Conservation (phyloP, 1,140 invertebrate species). For the Nymphalis io region DNA sequence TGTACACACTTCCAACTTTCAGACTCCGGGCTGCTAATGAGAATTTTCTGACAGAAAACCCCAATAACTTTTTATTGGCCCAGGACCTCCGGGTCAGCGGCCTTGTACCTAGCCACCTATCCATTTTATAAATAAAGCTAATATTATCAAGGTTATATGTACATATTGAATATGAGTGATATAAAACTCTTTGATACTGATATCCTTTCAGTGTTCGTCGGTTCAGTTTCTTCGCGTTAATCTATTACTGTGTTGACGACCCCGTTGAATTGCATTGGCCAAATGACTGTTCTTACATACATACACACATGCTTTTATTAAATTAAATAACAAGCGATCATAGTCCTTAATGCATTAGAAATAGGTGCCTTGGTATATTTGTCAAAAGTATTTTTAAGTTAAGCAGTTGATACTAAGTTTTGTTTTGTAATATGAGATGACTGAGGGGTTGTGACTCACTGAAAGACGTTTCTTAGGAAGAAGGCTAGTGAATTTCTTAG, state of each 20-base stretch:
- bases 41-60: too few relatives aligned
- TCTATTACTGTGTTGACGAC: constrained; percentile 57
- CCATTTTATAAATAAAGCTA: too few relatives aligned
- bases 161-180: neutral
- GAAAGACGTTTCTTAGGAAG: constrained; percentile 5
- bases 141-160: neutral
- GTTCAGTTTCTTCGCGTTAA: constrained; percentile 46
- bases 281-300: constrained; percentile 42
- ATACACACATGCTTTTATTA: neutral
- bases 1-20: too few relatives aligned
- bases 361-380: neutral
- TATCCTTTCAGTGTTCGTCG: constrained; percentile 9
- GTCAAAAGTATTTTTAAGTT: neutral
- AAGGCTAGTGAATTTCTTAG: constrained; percentile 20
- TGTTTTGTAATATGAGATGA: constrained; percentile 29
- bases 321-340: neutral
- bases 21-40: too few relatives aligned
- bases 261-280: constrained; percentile 47
- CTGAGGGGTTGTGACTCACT: constrained; percentile 16
- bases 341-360: neutral
- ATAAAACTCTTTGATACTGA: neutral
- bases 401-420: constrained; percentile 18
- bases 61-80: too few relatives aligned
- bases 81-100: too few relatives aligned
- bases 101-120: too few relatives aligned